Evolutionary conservation across 2,113 vertebrate genomes (phyloP).

Genomic region (Eretmochelys imbricata): DNA sequence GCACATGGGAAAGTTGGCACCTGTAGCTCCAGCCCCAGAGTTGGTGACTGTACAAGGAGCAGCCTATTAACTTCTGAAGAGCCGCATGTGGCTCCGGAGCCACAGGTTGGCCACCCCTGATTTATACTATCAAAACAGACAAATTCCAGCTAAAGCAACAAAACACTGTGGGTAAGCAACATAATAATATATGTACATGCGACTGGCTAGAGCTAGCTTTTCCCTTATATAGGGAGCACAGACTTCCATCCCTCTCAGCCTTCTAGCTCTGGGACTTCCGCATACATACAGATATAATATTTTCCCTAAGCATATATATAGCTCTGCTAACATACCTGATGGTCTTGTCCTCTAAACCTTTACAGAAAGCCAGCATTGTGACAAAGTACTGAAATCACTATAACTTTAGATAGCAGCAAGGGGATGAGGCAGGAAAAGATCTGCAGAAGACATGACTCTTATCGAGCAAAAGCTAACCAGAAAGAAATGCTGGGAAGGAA

Average conservation of each 20-base stretch:
- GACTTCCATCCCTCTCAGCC: not conserved
- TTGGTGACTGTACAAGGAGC: no score
- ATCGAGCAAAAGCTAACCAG: not conserved
- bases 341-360: not conserved
- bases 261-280: not conserved
- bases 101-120: no score
- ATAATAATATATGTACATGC: not conserved
- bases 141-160: not conserved
- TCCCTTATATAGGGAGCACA: not conserved
- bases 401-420: not conserved
- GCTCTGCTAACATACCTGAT: not conserved
- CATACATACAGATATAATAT: not conserved
- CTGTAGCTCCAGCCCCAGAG: no score
- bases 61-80: no score
- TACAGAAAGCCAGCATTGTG: not conserved
- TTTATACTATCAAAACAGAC: not conserved
- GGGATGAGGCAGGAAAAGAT: not conserved
- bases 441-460: not conserved
- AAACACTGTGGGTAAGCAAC: not conserved
- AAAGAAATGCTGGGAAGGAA: not conserved
- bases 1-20: no score
- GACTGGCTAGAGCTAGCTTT: not conserved
- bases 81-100: no score
- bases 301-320: not conserved
- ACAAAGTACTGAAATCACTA: not conserved